Base-by-base conservation (phyloP, 2,888 invertebrate genomes). In the Troides helena region DNA sequence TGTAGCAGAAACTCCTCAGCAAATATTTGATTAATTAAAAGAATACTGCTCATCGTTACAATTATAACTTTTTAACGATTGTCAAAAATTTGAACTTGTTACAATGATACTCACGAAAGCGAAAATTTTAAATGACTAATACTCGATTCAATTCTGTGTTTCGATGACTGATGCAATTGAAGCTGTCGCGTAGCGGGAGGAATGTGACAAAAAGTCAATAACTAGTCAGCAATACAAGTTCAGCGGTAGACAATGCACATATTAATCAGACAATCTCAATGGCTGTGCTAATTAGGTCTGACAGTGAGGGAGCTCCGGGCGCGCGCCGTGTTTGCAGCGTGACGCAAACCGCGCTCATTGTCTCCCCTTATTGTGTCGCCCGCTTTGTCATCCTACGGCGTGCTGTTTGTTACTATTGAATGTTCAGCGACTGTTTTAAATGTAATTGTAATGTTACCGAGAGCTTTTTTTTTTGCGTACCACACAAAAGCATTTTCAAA, bases 181-280 rank as follows among this genome's bases (percentile, higher is more conserved):
- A 64, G n/a, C 43, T 61, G 30, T 17, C 65, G 60, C 65, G 60
- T 60, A 59, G 30, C 43, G 43, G 62, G 62, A 62, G 56, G 50
- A 30, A 64, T 70, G 66, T 66, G 70, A 66, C 59, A 63, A 70
- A 67, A 70, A 70, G 66, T 70, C 70, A 66, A 70, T 70, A 70
- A 66, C 66, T 63, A 70, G 70, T 69, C 73, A 71, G 73, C 69
- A 71, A 72, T 70, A 71, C 72, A 74, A 75, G 76, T 75, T 72
- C 74, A 75, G 73, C 73, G 72, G 73, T 75, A 74, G 79, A 89
- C 89, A 90, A 88, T 88, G 85, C 87, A 89, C 86, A 87, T 88
- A 89, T 87, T 89, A 89, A 89, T 89, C 89, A 87, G 88, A 82
- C 86, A 86, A 87, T 86, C 86, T 88, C 87, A 90, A 89, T 87